Evolutionary conservation across 2,888 invertebrate species (phyloP), one percentile per base, ranked within the genome.

Genomic region (Spodoptera exigua): DNA sequence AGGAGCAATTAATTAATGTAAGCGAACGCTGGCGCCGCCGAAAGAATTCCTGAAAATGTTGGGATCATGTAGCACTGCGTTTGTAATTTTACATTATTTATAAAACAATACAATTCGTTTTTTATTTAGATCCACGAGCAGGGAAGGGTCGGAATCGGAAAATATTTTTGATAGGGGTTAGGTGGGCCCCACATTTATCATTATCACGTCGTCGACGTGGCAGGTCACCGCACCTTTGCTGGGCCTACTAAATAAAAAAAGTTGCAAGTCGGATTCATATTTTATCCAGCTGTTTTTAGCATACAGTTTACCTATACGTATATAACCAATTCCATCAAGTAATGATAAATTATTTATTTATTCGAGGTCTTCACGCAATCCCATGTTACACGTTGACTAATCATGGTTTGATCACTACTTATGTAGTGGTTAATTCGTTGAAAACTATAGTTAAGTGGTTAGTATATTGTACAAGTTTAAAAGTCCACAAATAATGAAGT

Each of bases 101-200:
- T 79, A 77, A 83, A 85, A 91, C 87, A 91, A 90, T 87, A 85
- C 82, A 87, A 85, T 81, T 78, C 78, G 77, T 85, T 86, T 86
- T 82, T 84, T 81, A 83, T 84, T 84, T 81, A 79, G 81, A 72
- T 71, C 77, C 74, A 68, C 64, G 70, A 70, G 68, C 70, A 59
- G 60, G 78, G 76, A 76, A 70, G 78, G 85, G 83, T 79, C 79
- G 83, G 83, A 82, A 81, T 86, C 81, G 80, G 82, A 83, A 87
- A 89, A 88, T 86, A 88, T 89, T 85, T 86, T 88, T 88, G 88
- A 89, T 88, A 83, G 86, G 85, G 84, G 88, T 83, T 79, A 78
- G 81, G 80, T 74, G 78, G 74, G 77, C 77, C 80, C 75, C 74
- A 86, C 91, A 91, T 92, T 92, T 90, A 90, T 93, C 92, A 92